Conservation (phyloP, 2,888 invertebrate species). For the Eupelmus urozonus region DNA sequence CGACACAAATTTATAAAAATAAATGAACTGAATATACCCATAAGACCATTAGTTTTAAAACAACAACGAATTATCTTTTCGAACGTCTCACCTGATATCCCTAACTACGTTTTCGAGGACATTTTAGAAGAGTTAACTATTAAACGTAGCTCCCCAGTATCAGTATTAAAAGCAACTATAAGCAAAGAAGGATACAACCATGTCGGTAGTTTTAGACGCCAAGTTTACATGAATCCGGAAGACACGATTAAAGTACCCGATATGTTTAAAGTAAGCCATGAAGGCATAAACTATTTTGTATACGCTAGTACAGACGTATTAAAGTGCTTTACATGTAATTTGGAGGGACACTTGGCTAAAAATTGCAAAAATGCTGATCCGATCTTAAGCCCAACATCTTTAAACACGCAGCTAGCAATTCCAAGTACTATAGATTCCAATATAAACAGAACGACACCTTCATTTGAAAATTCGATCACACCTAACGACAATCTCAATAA, state of each 20-base stretch:
- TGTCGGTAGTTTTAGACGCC: not conserved
- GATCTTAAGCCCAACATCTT: not conserved
- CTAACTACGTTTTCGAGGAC: conserved; percentile 1
- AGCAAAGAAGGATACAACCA: conserved; percentile 1
- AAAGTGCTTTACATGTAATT: not conserved
- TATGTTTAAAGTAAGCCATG: not conserved
- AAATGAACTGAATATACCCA: not conserved
- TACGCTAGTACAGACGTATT: not conserved
- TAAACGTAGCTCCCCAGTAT: conserved; percentile 3
- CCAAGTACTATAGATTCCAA: not conserved
- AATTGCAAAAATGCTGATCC: not conserved
- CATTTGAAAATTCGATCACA: no score
- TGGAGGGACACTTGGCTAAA: conserved; percentile 3
- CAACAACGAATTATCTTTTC: conserved; percentile 4
- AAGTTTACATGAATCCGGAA: not conserved
- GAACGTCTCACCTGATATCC: not conserved
- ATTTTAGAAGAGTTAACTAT: conserved; percentile 10
- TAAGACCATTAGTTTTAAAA: conserved; percentile 17
- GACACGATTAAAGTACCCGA: not conserved
- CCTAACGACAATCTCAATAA: no score
- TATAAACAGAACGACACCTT: not conserved
- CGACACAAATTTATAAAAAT: conserved; percentile 1
- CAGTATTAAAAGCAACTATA: not conserved
- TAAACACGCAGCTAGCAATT: not conserved
- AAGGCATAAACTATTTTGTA: not conserved